Evolutionary conservation across 2,113 vertebrate genomes (phyloP), one percentile per base, ranked within the genome.

Genomic region (Melanocharis versteri): DNA sequence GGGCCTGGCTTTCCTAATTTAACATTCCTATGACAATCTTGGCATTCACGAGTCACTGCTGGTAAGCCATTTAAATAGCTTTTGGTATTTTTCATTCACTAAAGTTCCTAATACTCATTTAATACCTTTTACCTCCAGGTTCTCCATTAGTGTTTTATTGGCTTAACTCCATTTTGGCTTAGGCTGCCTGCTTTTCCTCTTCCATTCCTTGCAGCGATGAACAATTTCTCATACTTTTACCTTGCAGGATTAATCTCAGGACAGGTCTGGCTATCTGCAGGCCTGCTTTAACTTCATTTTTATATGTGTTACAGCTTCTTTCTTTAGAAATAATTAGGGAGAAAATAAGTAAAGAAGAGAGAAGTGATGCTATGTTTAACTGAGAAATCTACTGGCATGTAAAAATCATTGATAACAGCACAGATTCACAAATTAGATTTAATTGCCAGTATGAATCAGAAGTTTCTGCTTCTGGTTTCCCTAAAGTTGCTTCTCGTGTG

Each of bases 1-100:
- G 18, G 17, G 7, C 3, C 17, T 56, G 54, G 5, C 11, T 89
- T 88, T 86, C 39, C 13, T 70, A 4, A 62, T 78, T 62, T 81
- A 31, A 48, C 1, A 1, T 10, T 77, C 10, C 27, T 16, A 7
- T 9, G 23, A 45, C 42, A 70, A 71, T 47, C 20, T 39, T 54
- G 23, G 35, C 10, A 19, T 83, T 62, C 2, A 2, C 0, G 0
- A 65, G 11, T 48, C 40, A 53, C 45, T 69, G n/a, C n/a, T 69
- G 45, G 2, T 42, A 78, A 81, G 5, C 7, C 28, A 23, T 42
- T 84, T 82, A 27, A 54, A 47, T 23, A 73, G 6, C 10, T 89
- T 88, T 84, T 51, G 23, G 8, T 47, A 45, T 33, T 81, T 78
- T 87, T 87, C 44, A 66, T 2, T 40, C 27, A 35, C 47, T 66